Evolutionary conservation across 2,113 vertebrate species (phyloP), one percentile per base, ranked within the genome.

Genomic region (Cavia porcellus): DNA sequence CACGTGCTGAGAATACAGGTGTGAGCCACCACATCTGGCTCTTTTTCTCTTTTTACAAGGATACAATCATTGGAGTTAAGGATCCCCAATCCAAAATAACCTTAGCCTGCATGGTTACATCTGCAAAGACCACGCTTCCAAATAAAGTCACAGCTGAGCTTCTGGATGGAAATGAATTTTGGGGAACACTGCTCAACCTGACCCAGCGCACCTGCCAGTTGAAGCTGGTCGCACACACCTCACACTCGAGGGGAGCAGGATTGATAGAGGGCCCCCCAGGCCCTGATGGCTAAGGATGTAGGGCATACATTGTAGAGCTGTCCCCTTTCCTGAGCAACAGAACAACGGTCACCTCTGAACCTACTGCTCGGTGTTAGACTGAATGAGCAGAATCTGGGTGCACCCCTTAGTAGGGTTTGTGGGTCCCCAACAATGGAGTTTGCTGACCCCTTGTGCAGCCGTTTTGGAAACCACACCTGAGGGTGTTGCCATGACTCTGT

Each of bases 381-480:
- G 89, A 45, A 6, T 62, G 14, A 20, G 72, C 42, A 72, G 28
- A 24, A 2, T 30, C 59, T 47, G 1, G 13, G 17, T 2, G 28
- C 9, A 0, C 8, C 28, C 0, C 22, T 45, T n/a, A 0, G 20
- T 11, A 1, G 32, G 1, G n/a, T 12, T 1, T 17, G 6, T 14
- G 55, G 17, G 55, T 57, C 50, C 28, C 42, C 38, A 30, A 22
- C 30, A 25, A 38, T 47, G 32, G 9, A 84, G 22, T 62, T 70
- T 10, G 85, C 4, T 2, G 0, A 15, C 57, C 10, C 4, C 13
- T 38, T 35, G 68, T 24, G 1, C 10, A 0, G 57, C 19, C 4
- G 82, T 52, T 90, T 62, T 57, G 81, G 38, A 61, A 61, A 68
- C 7, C 64, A 55, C 13, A 42, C 52, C 0, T 0, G 72, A 1